These are phyloP conservation scores for Metalampra italica DNA, from an alignment of 2,888 invertebrate genomes.

Conservation along the genomic window DNA sequence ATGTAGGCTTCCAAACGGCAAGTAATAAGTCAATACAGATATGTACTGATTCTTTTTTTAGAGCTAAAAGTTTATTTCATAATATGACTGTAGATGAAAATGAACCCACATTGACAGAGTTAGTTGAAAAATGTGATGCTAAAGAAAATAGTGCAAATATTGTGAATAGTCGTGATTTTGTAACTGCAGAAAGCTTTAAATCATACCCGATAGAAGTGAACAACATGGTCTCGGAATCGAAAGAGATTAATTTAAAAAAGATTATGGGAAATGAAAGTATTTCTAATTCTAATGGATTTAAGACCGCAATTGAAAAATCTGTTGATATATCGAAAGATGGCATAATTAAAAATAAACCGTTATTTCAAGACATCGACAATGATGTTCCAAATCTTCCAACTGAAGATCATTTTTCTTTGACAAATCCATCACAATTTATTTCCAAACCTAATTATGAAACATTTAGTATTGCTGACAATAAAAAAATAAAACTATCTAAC, in stretches of 20 bases:
- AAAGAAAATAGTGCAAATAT: conserved; percentile 1
- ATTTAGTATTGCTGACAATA: conserved; percentile 52
- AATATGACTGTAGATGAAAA: conserved; percentile 18
- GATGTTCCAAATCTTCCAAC: background rate
- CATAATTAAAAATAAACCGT: background rate
- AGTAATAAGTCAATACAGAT: conserved; percentile 63
- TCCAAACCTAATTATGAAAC: conserved; percentile 24
- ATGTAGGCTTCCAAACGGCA: conserved; percentile 66
- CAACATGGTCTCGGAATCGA: background rate
- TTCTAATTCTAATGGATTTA: background rate
- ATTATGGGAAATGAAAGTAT: background rate
- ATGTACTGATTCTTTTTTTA: conserved; percentile 43
- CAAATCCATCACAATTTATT: background rate
- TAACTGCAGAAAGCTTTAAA: background rate
- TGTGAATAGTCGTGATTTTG: background rate
- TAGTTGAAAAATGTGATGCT: conserved; percentile 35
- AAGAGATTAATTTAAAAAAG: background rate
- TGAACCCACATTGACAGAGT: conserved; percentile 32
- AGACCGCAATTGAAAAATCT: background rate
- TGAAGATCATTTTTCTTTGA: background rate
- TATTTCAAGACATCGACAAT: background rate
- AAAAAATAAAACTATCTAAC: conserved; percentile 40
- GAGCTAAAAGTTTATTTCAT: conserved; percentile 48
- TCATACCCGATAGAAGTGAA: background rate
- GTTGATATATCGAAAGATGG: conserved; percentile 4